Conservation (phyloP, 1,140 invertebrate species). For the Chrysopa pallens region DNA sequence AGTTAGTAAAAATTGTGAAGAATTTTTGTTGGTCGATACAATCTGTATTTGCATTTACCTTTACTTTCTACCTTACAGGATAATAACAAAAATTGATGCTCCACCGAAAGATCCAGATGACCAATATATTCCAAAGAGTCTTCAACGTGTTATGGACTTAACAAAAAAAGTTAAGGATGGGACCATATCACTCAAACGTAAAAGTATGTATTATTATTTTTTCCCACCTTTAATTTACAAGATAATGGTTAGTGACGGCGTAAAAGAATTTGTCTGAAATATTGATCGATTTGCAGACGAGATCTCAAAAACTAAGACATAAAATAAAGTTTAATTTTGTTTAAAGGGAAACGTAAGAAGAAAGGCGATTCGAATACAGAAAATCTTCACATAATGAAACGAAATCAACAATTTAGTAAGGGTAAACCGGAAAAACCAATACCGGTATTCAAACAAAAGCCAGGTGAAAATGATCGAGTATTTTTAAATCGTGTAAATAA, state of each 20-base stretch:
- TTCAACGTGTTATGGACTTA: conserved; percentile 35
- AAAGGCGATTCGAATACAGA: neutral
- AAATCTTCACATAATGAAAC: conserved; percentile 1
- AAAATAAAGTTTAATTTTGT: no score
- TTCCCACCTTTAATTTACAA: no score
- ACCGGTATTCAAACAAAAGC: conserved; percentile 26
- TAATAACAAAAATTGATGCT: conserved; percentile 44
- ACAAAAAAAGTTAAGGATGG: conserved; percentile 27
- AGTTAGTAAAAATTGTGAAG: conserved; percentile 25
- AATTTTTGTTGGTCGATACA: conserved; percentile 1
- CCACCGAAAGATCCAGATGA: conserved; percentile 41
- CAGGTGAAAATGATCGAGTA: conserved; percentile 21
- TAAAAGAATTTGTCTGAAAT: no score
- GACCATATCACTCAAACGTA: conserved; percentile 14
- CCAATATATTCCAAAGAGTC: conserved; percentile 43
- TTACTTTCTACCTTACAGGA: conserved; percentile 25
- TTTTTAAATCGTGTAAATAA: conserved; percentile 27
- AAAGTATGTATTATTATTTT: conserved; percentile 15
- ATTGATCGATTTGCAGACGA: no score
- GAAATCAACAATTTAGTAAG: conserved; percentile 9
- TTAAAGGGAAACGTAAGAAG: conserved; percentile 5
- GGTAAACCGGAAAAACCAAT: conserved; percentile 24
- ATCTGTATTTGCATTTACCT: neutral
- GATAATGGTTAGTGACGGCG: no score
- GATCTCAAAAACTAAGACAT: no score